Evolutionary conservation across 2,888 invertebrate genomes (phyloP), one percentile per base, ranked within the genome.

Genomic region (Stegana nigrithorax): DNA sequence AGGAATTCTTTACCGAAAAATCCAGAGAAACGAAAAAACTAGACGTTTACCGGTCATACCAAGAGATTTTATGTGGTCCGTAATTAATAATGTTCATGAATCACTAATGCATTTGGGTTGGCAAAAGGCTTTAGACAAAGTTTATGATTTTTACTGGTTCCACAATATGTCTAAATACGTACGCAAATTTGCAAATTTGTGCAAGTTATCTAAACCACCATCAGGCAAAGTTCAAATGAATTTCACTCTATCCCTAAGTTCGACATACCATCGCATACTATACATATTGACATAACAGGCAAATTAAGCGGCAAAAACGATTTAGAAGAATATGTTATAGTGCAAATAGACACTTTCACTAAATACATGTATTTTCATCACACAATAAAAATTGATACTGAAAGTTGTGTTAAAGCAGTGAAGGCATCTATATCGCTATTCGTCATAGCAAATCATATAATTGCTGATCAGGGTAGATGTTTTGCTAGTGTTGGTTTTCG

Each of bases 41-140:
- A 10, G 39, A 14, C 67, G 60, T 47, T 63, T 67, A 25, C 69
- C 66, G 10, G 50, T 67, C 17, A 29, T 69, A 26, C 64, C 67
- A 1, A 63, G 62, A 27, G 3, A 45, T 6, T 63, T 66, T 44
- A 62, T 53, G 42, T 66, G 66, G 66, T 56, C 68, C 2, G 56
- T 59, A 36, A 60, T 67, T 2, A 67, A 65, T 23, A 7, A 50
- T 7, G 50, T 50, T 8, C 26, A 50, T 23, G 50, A n/a, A n/a
- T n/a, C n/a, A n/a, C n/a, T n/a, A n/a, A n/a, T n/a, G n/a, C n/a
- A n/a, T n/a, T n/a, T n/a, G 7, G 23, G 58, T 23, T 58, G 53
- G 47, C 26, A 62, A 25, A 51, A 58, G 12, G 51, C 51, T 4
- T 17, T 62, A n/a, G 21, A 50, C 10, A 58, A 58, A 27, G 27